A percentile compares a stretch with the other conserved stretches of the same genome.
phyloP scores from a whole-genome alignment of 2,888 invertebrate species.

The Entomobrya proxima region DNA sequence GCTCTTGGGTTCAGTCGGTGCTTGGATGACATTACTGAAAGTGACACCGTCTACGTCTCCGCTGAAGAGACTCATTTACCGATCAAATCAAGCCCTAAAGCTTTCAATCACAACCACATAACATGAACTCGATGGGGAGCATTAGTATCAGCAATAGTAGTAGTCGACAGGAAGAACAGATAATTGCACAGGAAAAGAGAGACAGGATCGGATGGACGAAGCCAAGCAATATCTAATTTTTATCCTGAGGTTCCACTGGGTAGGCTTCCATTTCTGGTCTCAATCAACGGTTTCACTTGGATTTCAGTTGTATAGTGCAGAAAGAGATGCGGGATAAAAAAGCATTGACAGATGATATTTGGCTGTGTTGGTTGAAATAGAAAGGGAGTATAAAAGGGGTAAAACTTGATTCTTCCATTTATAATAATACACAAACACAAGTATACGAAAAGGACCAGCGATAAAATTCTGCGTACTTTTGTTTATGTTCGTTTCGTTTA shows the following conservation, averaged over 20 bases:
- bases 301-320: neutral
- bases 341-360: slow-evolving; percentile 1
- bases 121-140: neutral
- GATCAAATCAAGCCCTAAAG: slow-evolving; percentile 51
- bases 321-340: neutral
- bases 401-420: no score
- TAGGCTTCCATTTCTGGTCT: neutral
- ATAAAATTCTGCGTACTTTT: no score
- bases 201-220: slow-evolving; percentile 34
- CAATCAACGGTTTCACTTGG: slow-evolving; percentile 9
- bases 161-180: slow-evolving; percentile 25
- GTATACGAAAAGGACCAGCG: no score
- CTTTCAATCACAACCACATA: slow-evolving; percentile 49
- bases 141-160: neutral
- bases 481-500: neutral
- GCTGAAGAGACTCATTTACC: slow-evolving; percentile 35
- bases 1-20: neutral
- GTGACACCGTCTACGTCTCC: slow-evolving; percentile 33
- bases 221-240: slow-evolving; percentile 22
- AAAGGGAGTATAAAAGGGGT: no score
- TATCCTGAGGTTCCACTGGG: slow-evolving; percentile 3
- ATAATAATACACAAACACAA: no score
- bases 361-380: no score
- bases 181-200: slow-evolving; percentile 33
- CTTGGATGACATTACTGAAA: slow-evolving; percentile 11